Evolutionary conservation across 2,797 vertebrate species (phyloP), one percentile per base, ranked within the genome.

Genomic region (Crenichthys baileyi): DNA sequence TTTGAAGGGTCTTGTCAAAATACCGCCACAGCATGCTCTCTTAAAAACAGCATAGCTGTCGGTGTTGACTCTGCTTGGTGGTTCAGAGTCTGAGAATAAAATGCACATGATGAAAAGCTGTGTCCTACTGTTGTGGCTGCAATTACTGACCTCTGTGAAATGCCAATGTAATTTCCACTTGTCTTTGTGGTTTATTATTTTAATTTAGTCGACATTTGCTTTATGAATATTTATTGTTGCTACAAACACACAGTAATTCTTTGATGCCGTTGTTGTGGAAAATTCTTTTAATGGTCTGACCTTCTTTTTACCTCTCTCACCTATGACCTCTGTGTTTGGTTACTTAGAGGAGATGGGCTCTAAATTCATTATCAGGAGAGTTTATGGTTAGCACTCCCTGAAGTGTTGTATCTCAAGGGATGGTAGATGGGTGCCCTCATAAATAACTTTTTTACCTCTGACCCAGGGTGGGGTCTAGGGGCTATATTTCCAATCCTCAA

Each of bases 81-180:
- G 58, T 50, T 72, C 60, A 15, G 24, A 39, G 58, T 51, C 75
- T 29, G 79, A 86, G 58, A 80, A 78, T 29, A 92, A 85, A 90
- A 94, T 94, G 92, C 39, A 60, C 0, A 0, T n/a, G 8, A 70
- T 83, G 81, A 44, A 1, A 79, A 76, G 77, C 72, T 83, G 73
- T 44, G 74, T 85, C 22, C 72, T 94, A 0, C 51, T 90, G 61
- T 61, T 94, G 61, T 93, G 85, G 90, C 56, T 87, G 31, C 76
- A 86, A 16, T 70, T 65, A 0, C 55, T 95, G 74, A 77, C 82
- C 20, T 70, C 73, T 2, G 92, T 87, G 20, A 79, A 72, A 83
- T 76, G 84, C 86, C 41, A 86, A 87, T 88, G 94, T 93, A 93
- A 31, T n/a, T 16, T 16, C 4, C 16, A 16, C 20, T 16, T 20